phyloP scores from a whole-genome alignment of 30 jellyfish, hydroid and myxozoan genomes.

The Hydractinia symbiolongicarpus region DNA sequence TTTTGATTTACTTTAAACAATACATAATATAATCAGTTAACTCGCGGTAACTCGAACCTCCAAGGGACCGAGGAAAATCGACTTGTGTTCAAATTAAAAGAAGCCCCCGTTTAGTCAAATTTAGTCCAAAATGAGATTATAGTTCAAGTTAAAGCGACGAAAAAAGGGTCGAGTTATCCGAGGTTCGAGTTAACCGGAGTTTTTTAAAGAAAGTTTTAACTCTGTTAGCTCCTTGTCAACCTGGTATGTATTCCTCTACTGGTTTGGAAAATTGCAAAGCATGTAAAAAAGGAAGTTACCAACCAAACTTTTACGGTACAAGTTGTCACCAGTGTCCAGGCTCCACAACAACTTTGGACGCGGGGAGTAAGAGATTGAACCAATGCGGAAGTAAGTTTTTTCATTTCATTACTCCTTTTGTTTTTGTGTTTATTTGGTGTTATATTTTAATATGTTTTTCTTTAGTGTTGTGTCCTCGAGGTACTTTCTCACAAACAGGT shows the following conservation, averaged over 20 bases:
- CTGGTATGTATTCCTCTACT: conserved; percentile 70
- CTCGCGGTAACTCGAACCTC: too few relatives aligned
- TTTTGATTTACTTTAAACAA: too few relatives aligned
- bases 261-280: conserved; percentile 75
- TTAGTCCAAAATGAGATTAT: too few relatives aligned
- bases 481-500: conserved; percentile 86
- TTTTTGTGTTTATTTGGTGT: background rate
- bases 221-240: conserved; percentile 71
- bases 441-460: background rate
- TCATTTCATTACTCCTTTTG: background rate
- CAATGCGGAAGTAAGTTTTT: conserved; percentile 88
- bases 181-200: too few relatives aligned
- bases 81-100: too few relatives aligned
- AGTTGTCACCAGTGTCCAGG: conserved; percentile 85
- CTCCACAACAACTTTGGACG: conserved; percentile 60
- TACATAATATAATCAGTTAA: too few relatives aligned
- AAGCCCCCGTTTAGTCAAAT: too few relatives aligned
- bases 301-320: conserved; percentile 47
- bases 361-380: conserved; percentile 37
- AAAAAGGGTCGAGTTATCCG: too few relatives aligned
- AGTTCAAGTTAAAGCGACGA: too few relatives aligned
- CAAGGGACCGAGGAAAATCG: too few relatives aligned
- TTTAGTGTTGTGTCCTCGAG: conserved; percentile 78
- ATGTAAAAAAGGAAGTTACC: conserved; percentile 81
- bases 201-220: too few relatives aligned